Conservation (phyloP, 1,140 invertebrate genomes). For the Octopus sinensis region DNA sequence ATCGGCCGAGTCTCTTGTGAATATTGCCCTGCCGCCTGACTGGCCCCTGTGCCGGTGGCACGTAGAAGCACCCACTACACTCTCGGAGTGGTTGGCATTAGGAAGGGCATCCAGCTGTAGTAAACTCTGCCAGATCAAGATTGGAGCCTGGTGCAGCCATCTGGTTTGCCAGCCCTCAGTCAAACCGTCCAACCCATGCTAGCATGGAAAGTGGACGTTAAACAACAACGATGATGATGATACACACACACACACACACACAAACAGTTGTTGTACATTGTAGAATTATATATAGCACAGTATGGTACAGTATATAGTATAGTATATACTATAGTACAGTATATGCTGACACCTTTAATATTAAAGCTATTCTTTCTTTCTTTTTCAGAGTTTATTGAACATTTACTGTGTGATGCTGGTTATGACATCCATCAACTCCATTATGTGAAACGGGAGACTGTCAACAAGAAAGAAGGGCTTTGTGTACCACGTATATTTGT, state of each 20-base stretch:
- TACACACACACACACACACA: neutral
- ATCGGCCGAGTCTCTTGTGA: no score
- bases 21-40: no score
- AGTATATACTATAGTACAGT: neutral
- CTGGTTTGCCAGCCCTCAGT: no score
- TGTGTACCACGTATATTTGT: conserved; percentile 87
- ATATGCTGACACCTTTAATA: neutral
- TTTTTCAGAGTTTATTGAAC: conserved; percentile 38
- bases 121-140: no score
- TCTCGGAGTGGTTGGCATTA: no score
- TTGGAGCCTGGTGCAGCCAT: no score
- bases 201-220: no score
- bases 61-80: no score
- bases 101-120: no score
- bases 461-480: conserved; percentile 87
- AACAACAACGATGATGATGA: no score
- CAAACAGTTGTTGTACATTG: neutral
- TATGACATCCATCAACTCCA: conserved; percentile 63
- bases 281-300: neutral
- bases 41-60: no score
- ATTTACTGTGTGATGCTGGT: conserved; percentile 60
- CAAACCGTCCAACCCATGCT: no score
- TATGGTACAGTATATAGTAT: neutral
- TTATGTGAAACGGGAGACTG: conserved; percentile 81
- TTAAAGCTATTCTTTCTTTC: conserved; percentile 12